Conservation (phyloP, 2,888 invertebrate species). For the Drosophila formosana region DNA sequence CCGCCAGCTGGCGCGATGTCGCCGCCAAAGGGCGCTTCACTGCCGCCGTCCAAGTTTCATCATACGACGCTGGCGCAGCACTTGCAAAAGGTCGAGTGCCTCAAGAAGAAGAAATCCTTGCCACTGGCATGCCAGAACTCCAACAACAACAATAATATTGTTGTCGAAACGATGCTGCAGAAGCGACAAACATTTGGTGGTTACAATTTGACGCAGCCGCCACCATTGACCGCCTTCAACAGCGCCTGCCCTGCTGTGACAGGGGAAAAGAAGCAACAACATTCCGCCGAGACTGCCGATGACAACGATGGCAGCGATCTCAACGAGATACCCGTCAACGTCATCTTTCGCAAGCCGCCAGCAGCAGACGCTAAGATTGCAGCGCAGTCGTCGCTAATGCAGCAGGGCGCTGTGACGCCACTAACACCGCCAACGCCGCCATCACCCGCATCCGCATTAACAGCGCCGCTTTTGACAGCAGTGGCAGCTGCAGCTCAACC, state of each 20-base stretch:
- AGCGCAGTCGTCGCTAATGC: slow-evolving; percentile 15
- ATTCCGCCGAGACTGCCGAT: slow-evolving; percentile 77
- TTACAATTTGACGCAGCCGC: slow-evolving; percentile 64
- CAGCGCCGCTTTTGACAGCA: slow-evolving; percentile 61
- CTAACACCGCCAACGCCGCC: slow-evolving; percentile 59
- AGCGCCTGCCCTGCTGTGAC: slow-evolving; percentile 13
- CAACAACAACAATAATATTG: slow-evolving; percentile 38
- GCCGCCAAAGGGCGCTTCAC: slow-evolving; percentile 64
- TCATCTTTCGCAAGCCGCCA: slow-evolving; percentile 82
- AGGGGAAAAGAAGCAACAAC: slow-evolving; percentile 62
- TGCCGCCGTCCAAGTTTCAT: slow-evolving; percentile 84
- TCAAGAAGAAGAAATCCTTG: slow-evolving; percentile 79
- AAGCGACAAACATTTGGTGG: slow-evolving; percentile 35
- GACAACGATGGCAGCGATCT: slow-evolving; percentile 77
- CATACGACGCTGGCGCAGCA: slow-evolving; percentile 84
- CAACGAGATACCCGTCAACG: slow-evolving; percentile 84
- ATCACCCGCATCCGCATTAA: slow-evolving; percentile 42
- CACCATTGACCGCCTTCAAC: slow-evolving; percentile 70
- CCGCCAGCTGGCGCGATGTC: slow-evolving; percentile 48
- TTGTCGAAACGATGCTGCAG: slow-evolving; percentile 42
- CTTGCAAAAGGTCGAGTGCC: slow-evolving; percentile 82
- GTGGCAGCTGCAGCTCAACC: slow-evolving; percentile 39
- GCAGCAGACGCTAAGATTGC: slow-evolving; percentile 42
- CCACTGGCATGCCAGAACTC: slow-evolving; percentile 61
- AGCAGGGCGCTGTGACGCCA: slow-evolving; percentile 49